These are phyloP conservation scores for Luscinia luscinia DNA, from an alignment of 2,797 vertebrate species.

Conservation along the genomic window DNA sequence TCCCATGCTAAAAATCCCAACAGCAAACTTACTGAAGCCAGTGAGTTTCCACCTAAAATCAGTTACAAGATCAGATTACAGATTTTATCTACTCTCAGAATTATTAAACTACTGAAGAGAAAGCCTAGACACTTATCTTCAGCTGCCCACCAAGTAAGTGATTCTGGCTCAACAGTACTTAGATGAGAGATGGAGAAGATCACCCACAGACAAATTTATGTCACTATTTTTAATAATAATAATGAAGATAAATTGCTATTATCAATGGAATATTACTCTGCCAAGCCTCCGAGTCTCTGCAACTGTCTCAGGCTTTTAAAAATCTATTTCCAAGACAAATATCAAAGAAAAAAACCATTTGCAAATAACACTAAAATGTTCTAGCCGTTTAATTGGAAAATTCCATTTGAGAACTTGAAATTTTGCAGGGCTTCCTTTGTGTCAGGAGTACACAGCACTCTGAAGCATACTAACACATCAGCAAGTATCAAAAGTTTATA, in stretches of 20 bases:
- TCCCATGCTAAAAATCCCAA: neutral
- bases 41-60: neutral
- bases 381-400: neutral
- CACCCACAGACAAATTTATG: neutral
- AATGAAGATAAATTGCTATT: neutral
- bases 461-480: neutral
- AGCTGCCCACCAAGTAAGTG: neutral
- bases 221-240: neutral
- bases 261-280: neutral
- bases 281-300: neutral
- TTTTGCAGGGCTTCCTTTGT: conserved; percentile 1
- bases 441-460: neutral
- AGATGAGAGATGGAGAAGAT: neutral
- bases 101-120: neutral
- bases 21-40: neutral
- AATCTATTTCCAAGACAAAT: conserved; percentile 13
- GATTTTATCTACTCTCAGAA: neutral
- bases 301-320: neutral
- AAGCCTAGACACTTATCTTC: neutral
- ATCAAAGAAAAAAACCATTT: neutral
- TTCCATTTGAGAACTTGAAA: neutral
- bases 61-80: neutral
- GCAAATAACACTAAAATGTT: neutral
- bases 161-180: neutral
- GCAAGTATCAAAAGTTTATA: neutral